Evolutionary conservation across 2,113 vertebrate genomes (phyloP).

Genomic region (Micronycteris hirsuta): DNA sequence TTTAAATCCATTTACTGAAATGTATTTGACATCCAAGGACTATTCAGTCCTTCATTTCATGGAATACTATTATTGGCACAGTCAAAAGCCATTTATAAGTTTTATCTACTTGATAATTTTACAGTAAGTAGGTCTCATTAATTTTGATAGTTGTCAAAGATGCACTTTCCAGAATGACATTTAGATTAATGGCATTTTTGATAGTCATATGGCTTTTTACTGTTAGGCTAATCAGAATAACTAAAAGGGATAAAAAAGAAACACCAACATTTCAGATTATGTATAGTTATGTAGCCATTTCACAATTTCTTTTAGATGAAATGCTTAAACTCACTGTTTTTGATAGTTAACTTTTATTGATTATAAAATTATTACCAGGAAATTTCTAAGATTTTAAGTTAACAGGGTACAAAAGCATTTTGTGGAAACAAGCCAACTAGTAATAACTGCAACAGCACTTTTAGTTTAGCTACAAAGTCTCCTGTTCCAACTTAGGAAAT

Average conservation of each 20-base stretch:
- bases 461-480: constrained; percentile 73
- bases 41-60: constrained; percentile 77
- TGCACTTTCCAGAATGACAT: constrained; percentile 68
- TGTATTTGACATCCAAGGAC: constrained; percentile 77
- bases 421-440: constrained; percentile 69
- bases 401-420: constrained; percentile 74
- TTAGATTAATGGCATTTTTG: constrained; percentile 71
- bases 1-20: constrained; percentile 78
- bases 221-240: constrained; percentile 76
- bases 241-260: constrained; percentile 75
- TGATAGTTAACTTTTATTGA: constrained; percentile 67
- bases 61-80: constrained; percentile 78
- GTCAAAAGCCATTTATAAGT: constrained; percentile 80
- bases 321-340: constrained; percentile 74
- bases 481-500: constrained; percentile 83
- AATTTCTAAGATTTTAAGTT: constrained; percentile 73
- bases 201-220: constrained; percentile 78
- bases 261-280: constrained; percentile 77
- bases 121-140: constrained; percentile 72
- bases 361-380: constrained; percentile 75
- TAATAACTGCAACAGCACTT: constrained; percentile 69
- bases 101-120: constrained; percentile 81
- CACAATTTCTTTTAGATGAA: constrained; percentile 76
- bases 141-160: constrained; percentile 77
- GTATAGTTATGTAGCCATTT: constrained; percentile 74